Evolutionary conservation across 2,888 invertebrate genomes (phyloP).

Genomic region (Athalia circularis): DNA sequence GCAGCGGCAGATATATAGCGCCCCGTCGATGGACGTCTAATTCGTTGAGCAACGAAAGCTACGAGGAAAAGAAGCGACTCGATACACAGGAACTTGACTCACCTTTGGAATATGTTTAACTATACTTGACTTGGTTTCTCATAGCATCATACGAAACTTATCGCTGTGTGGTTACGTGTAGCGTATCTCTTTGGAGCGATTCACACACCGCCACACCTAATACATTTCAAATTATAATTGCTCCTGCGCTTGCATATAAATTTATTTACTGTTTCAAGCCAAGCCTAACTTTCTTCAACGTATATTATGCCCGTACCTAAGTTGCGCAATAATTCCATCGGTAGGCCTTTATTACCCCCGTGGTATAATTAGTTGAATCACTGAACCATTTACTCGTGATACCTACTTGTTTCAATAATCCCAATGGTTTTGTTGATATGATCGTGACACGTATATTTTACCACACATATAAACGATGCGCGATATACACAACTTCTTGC

Average conservation of each 20-base stretch:
- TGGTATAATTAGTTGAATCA: conserved; percentile 40
- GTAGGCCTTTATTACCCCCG: conserved; percentile 30
- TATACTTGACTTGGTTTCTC: no score
- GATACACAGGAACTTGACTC: no score
- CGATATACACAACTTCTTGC: no score
- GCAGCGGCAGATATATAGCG: no score
- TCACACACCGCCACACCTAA: conserved; percentile 47
- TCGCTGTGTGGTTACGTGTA: neutral
- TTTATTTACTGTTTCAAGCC: conserved; percentile 40
- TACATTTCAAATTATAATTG: conserved; percentile 47
- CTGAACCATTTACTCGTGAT: conserved; percentile 21
- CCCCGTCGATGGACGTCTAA: neutral
- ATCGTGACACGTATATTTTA: neutral
- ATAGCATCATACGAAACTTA: no score
- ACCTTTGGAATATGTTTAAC: no score
- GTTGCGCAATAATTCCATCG: conserved; percentile 21
- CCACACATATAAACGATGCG: no score
- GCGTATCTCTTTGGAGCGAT: conserved; percentile 14
- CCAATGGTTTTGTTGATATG: conserved; percentile 25
- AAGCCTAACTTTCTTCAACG: conserved; percentile 30
- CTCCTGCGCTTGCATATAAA: conserved; percentile 36
- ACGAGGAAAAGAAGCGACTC: no score
- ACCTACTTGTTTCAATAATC: conserved; percentile 15
- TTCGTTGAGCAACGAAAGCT: conserved; percentile 14
- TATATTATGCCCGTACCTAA: no score